A percentile compares a stretch with the other conserved stretches of the same genome.
Evolutionary conservation across 2,888 invertebrate genomes (phyloP).

Genomic region (Andrena chrysosceles): DNA sequence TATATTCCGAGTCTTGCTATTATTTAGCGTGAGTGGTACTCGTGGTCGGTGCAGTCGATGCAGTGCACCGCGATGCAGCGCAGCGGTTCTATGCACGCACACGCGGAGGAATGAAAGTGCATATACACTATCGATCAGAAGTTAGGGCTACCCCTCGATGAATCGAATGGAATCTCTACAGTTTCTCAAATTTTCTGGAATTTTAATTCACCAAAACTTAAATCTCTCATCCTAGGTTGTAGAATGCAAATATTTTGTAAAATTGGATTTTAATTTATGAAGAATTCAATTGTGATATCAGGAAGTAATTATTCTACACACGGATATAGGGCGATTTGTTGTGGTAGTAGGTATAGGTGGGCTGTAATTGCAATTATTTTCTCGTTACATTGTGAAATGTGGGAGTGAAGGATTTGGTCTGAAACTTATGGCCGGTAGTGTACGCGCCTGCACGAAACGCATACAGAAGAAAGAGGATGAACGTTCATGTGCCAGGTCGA

Average conservation of each 20-base stretch:
- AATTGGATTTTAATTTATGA: neutral
- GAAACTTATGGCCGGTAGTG: slow-evolving; percentile 14
- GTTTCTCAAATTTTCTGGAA: neutral
- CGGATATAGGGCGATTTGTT: no score
- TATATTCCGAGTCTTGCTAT: slow-evolving; percentile 8
- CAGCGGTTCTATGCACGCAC: slow-evolving; percentile 16
- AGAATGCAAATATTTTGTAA: neutral
- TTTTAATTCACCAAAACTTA: neutral
- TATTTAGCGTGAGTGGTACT: slow-evolving; percentile 11
- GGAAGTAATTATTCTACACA: no score
- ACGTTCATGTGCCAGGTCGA: neutral
- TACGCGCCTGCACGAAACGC: slow-evolving; percentile 14
- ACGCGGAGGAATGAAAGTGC: slow-evolving; percentile 1
- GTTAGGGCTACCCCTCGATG: neutral
- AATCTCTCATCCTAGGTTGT: neutral
- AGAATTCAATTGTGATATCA: no score
- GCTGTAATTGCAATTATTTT: neutral
- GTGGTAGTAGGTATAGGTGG: no score
- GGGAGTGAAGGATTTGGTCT: neutral
- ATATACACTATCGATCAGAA: slow-evolving; percentile 8
- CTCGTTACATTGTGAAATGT: neutral
- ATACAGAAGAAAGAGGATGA: slow-evolving; percentile 18
- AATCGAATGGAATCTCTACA: neutral
- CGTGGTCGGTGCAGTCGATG: slow-evolving; percentile 2
- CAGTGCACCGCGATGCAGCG: slow-evolving; percentile 12